Conservation (phyloP, 1,140 invertebrate genomes). For the Cherax destructor region DNA sequence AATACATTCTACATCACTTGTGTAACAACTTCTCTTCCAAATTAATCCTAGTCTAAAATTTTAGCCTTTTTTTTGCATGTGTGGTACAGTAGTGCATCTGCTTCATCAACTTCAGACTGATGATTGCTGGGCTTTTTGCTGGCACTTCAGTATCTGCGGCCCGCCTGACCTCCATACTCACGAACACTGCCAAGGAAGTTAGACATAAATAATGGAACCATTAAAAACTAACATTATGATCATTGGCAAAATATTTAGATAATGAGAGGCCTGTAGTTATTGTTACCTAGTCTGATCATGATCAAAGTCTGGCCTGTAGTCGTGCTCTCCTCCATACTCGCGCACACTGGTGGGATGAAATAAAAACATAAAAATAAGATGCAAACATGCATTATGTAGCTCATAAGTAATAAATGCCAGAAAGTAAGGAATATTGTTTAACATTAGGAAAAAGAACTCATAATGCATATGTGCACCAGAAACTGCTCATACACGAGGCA, state of each 20-base stretch:
- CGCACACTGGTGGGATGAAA: conserved; percentile 23
- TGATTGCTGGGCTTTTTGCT: conserved; percentile 38
- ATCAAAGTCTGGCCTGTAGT: conserved; percentile 24
- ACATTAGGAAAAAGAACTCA: neutral
- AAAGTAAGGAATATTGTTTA: neutral
- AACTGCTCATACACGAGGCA: neutral
- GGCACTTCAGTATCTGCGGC: conserved; percentile 56
- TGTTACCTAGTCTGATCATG: conserved; percentile 38
- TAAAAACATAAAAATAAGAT: neutral
- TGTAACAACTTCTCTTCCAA: conserved; percentile 48
- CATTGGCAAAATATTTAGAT: conserved; percentile 24
- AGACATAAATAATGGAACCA: neutral
- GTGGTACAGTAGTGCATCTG: conserved; percentile 30
- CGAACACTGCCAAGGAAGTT: conserved; percentile 38
- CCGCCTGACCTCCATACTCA: conserved; percentile 51
- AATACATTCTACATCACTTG: conserved; percentile 56
- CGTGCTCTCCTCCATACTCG: conserved; percentile 25
- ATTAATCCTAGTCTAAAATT: conserved; percentile 29
- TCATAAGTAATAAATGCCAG: neutral
- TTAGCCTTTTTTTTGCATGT: conserved; percentile 17
- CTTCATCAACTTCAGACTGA: conserved; percentile 59
- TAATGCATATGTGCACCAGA: neutral
- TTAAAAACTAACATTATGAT: neutral
- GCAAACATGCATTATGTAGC: neutral
- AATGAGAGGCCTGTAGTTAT: conserved; percentile 34